Conservation (phyloP, 2,113 vertebrate species). For the Tichodroma muraria region DNA sequence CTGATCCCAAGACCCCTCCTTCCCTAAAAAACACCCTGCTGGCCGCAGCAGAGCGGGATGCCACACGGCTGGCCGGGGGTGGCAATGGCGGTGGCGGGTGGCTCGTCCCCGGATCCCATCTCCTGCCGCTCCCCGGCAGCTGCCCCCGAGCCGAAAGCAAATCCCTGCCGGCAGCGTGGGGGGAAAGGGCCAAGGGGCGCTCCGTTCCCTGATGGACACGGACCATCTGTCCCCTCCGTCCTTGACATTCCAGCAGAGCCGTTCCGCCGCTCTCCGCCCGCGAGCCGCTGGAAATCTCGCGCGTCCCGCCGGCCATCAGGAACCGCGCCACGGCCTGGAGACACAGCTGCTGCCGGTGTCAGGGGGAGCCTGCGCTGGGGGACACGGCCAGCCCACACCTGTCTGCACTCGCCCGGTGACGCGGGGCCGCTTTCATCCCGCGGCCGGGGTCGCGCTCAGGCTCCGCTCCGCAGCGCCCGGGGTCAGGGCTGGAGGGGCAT, state of each 20-base stretch:
- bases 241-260: conserved; percentile 47
- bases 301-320: not conserved
- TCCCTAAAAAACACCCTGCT: not conserved
- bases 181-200: not conserved
- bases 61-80: not conserved
- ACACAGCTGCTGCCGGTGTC: conserved; percentile 18
- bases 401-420: not conserved
- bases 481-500: conserved; percentile 19
- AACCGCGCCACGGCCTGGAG: not conserved
- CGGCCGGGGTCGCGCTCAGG: not conserved
- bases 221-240: conserved; percentile 53
- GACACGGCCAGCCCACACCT: not conserved
- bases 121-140: not conserved
- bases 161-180: not conserved
- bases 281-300: not conserved
- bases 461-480: not conserved
- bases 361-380: not conserved
- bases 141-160: not conserved
- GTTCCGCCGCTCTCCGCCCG: not conserved
- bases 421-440: not conserved
- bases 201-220: not conserved
- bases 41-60: not conserved
- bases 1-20: not conserved
- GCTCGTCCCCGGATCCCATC: not conserved
- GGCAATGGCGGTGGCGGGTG: accelerated